Percentiles rank a stretch among this genome's conserved stretches.
Evolutionary conservation across 1,140 invertebrate species (phyloP).

Genomic region (Formica exsecta): DNA sequence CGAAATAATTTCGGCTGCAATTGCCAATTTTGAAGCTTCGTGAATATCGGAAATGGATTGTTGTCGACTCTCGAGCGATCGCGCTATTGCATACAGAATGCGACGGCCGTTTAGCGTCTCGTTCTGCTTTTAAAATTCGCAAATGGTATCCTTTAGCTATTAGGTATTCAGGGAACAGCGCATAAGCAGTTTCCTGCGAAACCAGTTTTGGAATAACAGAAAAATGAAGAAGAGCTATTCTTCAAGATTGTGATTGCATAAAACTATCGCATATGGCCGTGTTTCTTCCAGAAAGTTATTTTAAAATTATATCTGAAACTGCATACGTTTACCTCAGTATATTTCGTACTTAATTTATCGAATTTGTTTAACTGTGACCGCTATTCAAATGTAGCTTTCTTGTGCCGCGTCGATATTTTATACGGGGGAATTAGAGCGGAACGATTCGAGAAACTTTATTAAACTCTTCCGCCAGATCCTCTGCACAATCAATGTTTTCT

Average conservation of each 20-base stretch:
- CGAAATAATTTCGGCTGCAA: conserved; percentile 11
- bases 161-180: background rate
- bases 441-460: conserved; percentile 44
- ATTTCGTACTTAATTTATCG: background rate
- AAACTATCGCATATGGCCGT: background rate
- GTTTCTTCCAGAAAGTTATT: background rate
- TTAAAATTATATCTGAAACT: background rate
- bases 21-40: conserved; percentile 37
- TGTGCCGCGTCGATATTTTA: background rate
- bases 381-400: conserved; percentile 2
- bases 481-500: conserved; percentile 58
- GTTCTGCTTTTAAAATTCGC: conserved; percentile 8
- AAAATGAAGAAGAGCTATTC: background rate
- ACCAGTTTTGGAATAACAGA: conserved; percentile 15
- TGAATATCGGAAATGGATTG: conserved; percentile 58
- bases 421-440: conserved; percentile 21
- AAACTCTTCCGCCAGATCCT: conserved; percentile 47
- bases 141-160: background rate
- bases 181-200: background rate
- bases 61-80: conserved; percentile 24
- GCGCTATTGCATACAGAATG: background rate
- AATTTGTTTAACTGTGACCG: background rate
- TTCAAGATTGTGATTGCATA: background rate
- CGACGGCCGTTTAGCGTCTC: conserved; percentile 23
- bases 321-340: background rate